Conservation (phyloP, 2,113 vertebrate genomes). For the Dissostichus mawsoni region DNA sequence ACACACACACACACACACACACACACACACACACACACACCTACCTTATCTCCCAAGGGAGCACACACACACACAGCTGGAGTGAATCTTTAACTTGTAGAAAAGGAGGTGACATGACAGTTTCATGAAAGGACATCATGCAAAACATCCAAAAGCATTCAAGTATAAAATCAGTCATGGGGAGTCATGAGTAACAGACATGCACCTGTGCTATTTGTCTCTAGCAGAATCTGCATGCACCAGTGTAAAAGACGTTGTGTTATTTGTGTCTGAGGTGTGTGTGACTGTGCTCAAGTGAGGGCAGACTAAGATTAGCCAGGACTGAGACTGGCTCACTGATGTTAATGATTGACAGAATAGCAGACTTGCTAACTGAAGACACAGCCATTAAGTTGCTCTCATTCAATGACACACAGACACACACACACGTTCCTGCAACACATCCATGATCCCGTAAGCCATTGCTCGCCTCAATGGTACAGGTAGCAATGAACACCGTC, state of each 20-base stretch:
- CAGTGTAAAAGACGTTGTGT: slow-evolving; percentile 25
- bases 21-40: too few relatives aligned
- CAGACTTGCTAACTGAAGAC: slow-evolving; percentile 49
- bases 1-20: too few relatives aligned
- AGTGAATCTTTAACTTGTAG: slow-evolving; percentile 32
- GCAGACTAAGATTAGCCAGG: slow-evolving; percentile 48
- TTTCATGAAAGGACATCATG: slow-evolving; percentile 11
- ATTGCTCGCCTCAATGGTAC: slow-evolving; percentile 23
- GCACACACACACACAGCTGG: slow-evolving; percentile 13
- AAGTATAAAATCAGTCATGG: too few relatives aligned
- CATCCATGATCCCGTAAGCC: background rate
- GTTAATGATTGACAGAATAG: slow-evolving; percentile 73
- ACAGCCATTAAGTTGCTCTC: slow-evolving; percentile 23
- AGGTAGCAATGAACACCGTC: slow-evolving; percentile 44
- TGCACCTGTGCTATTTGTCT: slow-evolving; percentile 15
- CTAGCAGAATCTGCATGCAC: slow-evolving; percentile 26
- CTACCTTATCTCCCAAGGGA: too few relatives aligned
- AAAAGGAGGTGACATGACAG: slow-evolving; percentile 26
- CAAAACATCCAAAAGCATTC: background rate
- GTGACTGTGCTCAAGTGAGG: background rate
- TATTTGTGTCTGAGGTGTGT: slow-evolving; percentile 32
- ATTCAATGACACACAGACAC: slow-evolving; percentile 18
- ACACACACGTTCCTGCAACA: background rate
- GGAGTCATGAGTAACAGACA: slow-evolving; percentile 15
- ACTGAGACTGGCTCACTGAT: slow-evolving; percentile 28